Evolutionary conservation across 2,888 invertebrate genomes (phyloP).

Genomic region (Rhorus exstirpatorius): DNA sequence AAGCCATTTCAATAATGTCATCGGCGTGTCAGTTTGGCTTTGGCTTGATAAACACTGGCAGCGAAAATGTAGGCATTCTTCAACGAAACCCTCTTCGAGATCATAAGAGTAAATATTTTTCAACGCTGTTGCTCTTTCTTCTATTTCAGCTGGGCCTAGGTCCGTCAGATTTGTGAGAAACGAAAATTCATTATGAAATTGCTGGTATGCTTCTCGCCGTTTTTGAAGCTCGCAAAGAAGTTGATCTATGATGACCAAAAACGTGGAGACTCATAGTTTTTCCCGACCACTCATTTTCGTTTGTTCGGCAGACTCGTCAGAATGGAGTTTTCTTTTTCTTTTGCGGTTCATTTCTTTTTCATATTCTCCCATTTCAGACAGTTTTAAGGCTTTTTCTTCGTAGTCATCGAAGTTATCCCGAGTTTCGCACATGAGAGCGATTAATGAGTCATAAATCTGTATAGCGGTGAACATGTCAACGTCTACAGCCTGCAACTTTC

Average conservation of each 20-base stretch:
- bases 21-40: background rate
- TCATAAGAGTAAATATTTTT: slow-evolving; percentile 1
- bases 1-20: no score
- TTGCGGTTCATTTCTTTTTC: background rate
- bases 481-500: no score
- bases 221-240: slow-evolving; percentile 3
- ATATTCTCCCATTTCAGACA: background rate
- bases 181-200: slow-evolving; percentile 8
- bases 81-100: slow-evolving; percentile 3
- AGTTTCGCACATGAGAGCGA: no score
- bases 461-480: no score
- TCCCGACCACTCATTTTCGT: background rate
- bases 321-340: no score
- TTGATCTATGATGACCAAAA: slow-evolving; percentile 5
- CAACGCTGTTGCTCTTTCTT: background rate
- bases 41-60: background rate
- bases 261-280: background rate
- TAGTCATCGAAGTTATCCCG: no score
- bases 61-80: background rate
- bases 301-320: background rate
- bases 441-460: no score
- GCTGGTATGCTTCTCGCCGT: background rate
- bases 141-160: slow-evolving; percentile 1
- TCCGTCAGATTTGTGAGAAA: background rate
- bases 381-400: background rate